phyloP scores from a whole-genome alignment of 2,888 invertebrate species.

The Sphaerophoria rueppellii region DNA sequence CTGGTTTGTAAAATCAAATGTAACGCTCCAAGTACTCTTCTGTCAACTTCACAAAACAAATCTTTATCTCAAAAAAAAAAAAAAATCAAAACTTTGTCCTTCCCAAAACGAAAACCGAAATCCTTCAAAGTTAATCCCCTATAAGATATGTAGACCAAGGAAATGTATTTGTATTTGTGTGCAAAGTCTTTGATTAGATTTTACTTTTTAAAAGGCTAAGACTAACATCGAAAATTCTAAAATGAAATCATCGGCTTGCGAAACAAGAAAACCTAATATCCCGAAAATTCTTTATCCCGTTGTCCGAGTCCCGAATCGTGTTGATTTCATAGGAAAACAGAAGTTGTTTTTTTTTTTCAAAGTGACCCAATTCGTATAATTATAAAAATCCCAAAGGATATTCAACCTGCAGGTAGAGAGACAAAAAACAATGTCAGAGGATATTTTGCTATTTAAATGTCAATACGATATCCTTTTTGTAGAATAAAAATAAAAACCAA shows the following conservation, averaged over 20 bases:
- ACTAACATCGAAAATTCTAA: no score
- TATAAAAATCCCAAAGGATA: conserved; percentile 28
- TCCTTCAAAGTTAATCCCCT: not conserved
- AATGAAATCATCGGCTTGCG: no score
- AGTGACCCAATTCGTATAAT: conserved; percentile 30
- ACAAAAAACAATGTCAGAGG: not conserved
- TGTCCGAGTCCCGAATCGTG: no score
- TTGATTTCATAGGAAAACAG: not conserved
- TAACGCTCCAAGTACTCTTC: conserved; percentile 18
- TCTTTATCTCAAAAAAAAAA: not conserved
- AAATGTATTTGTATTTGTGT: no score
- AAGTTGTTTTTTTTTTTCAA: not conserved
- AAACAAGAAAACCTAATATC: no score
- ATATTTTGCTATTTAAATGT: not conserved
- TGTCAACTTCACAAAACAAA: not conserved
- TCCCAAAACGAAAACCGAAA: not conserved
- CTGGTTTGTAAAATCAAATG: conserved; percentile 7
- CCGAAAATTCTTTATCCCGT: no score
- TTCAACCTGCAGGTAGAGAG: conserved; percentile 20
- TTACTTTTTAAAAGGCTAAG: no score
- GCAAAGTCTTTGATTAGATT: no score
- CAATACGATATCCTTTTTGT: not conserved
- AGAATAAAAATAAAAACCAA: conserved; percentile 25
- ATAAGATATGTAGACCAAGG: no score
- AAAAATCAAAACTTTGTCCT: not conserved